Conservation (phyloP, 2,888 invertebrate genomes). For the Latrodectus elegans region DNA sequence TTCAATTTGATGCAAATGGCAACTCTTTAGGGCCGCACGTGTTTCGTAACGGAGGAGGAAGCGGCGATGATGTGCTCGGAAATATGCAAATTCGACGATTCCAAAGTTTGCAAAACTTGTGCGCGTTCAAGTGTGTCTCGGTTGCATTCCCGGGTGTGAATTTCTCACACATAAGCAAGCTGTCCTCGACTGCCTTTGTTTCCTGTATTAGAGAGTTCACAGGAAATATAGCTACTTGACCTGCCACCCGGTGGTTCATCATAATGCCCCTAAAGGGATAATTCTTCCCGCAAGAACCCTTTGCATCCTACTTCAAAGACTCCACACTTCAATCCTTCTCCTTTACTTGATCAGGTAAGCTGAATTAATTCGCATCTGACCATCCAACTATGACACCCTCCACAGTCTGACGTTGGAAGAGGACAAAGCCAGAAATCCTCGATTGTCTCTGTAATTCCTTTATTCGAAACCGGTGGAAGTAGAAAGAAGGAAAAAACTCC, state of each 20-base stretch:
- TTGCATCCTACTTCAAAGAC: not conserved
- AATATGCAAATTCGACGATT: not conserved
- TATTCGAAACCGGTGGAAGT: slow-evolving; percentile 31
- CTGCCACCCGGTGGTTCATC: not conserved
- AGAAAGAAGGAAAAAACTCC: slow-evolving; percentile 13
- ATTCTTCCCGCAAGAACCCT: slow-evolving; percentile 1
- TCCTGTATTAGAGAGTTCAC: not conserved
- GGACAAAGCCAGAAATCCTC: slow-evolving; percentile 4
- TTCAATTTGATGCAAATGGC: too few relatives aligned
- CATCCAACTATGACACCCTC: slow-evolving; percentile 53
- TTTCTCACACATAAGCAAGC: slow-evolving; percentile 7
- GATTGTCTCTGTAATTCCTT: slow-evolving; percentile 61
- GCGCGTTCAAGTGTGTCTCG: too few relatives aligned
- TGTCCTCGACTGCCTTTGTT: slow-evolving; percentile 3
- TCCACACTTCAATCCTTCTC: slow-evolving; percentile 12
- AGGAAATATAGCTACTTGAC: slow-evolving; percentile 49
- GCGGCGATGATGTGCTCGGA: not conserved
- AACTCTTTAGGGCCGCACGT: not conserved
- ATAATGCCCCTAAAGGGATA: not conserved
- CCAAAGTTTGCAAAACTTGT: too few relatives aligned
- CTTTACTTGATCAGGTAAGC: slow-evolving; percentile 12
- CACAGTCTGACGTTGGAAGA: slow-evolving; percentile 4
- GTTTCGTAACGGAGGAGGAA: not conserved
- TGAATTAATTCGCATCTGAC: slow-evolving; percentile 50
- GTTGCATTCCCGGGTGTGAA: not conserved